Evolutionary conservation across 2,888 invertebrate species (phyloP), one percentile per base, ranked within the genome.

Genomic region (Dryadula phaetusa): DNA sequence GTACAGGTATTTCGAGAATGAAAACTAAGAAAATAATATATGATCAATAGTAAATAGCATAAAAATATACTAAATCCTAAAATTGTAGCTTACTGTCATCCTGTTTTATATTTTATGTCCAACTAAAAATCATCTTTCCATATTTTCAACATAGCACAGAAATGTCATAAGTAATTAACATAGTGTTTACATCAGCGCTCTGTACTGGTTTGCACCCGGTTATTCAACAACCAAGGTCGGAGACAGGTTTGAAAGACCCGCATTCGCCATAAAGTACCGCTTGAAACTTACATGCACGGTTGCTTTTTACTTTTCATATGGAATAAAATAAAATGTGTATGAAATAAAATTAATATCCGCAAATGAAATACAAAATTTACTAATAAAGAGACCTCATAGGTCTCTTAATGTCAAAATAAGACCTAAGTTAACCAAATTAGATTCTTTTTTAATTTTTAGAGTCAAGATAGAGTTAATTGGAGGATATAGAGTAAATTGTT

Each of bases 221-320:
- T 74, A 71, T 72, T 70, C 67, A 72, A 70, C 68, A 72, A 67
- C 74, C 90, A 89, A 90, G 90, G 89, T 86, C 87, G 82, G 73
- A 83, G 84, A 86, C 90, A 82, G 86, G 88, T 87, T 83, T 76
- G 61, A 67, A 58, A 64, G 64, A 67, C 61, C 64, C 32, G 66
- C 64, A 52, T 62, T 34, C 56, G 40, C 22, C 22, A 56, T 56
- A 56, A 44, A 64, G 67, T 67, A 64, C 62, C 62, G 52, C 58
- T 63, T 60, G 32, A 64, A 53, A 61, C 47, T 40, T 62, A 10
- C 28, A 46, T 46, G 20, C 14, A 44, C 5, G 25, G 7, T 20
- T 28, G 25, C 25, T 28, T 18, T 60, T 42, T 44, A 22, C 20
- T 22, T 16, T 40, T 40, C 12, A 16, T 40, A 25, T 40, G 6